Evolutionary conservation across 2,113 vertebrate genomes (phyloP).

Genomic region (Lonchura striata): DNA sequence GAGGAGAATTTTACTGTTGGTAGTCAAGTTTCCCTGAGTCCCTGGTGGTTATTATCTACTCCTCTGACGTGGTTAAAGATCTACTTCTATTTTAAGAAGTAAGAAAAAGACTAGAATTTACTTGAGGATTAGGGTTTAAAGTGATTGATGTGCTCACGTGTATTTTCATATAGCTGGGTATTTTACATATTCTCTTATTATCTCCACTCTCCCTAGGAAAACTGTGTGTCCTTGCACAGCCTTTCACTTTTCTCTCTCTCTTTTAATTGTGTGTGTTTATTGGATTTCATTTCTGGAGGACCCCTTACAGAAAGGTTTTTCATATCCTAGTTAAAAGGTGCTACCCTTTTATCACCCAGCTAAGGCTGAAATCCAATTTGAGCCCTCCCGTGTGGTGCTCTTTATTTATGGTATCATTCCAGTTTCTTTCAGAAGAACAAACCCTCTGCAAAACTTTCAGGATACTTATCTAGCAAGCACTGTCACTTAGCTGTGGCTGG

Average conservation of each 20-base stretch:
- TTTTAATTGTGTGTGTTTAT: neutral
- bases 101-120: neutral
- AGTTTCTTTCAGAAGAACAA: conserved; percentile 13
- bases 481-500: neutral
- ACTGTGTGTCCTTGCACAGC: neutral
- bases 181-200: neutral
- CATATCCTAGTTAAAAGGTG: neutral
- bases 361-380: conserved; percentile 17
- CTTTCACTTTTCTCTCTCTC: neutral
- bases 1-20: neutral
- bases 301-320: neutral
- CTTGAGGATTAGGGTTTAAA: neutral
- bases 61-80: neutral
- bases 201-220: neutral
- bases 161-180: neutral
- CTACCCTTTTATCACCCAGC: neutral
- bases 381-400: neutral
- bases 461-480: neutral
- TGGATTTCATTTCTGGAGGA: conserved; percentile 5
- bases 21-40: neutral
- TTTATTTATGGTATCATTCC: conserved; percentile 47
- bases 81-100: neutral
- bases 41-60: conserved; percentile 3
- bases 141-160: neutral
- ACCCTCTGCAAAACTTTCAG: conserved; percentile 1